Evolutionary conservation across 2,888 invertebrate species (phyloP).

Genomic region (Chaetogeoica ovagalla): DNA sequence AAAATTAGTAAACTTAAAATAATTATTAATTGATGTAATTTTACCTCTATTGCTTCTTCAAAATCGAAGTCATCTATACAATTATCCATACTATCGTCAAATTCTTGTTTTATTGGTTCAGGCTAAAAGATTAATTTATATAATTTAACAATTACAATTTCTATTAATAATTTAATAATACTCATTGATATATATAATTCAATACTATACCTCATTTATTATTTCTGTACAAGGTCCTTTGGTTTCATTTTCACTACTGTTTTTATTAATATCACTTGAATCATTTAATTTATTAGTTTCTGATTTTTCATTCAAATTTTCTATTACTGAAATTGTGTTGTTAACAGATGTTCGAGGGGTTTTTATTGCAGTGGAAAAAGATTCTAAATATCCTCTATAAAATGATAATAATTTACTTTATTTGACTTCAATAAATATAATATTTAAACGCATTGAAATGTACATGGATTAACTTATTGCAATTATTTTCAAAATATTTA

Average conservation of each 20-base stretch:
- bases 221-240: not conserved
- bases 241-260: not conserved
- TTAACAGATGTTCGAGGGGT: not conserved
- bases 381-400: conserved; percentile 52
- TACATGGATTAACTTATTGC: not conserved
- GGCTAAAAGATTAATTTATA: not conserved
- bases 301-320: conserved; percentile 20
- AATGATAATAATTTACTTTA: not conserved
- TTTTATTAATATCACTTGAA: not conserved
- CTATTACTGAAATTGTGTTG: conserved; percentile 59
- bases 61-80: conserved; percentile 47
- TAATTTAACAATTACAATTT: not conserved
- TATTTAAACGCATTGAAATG: not conserved
- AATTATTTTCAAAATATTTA: not conserved
- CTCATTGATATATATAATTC: not conserved
- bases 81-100: conserved; percentile 44
- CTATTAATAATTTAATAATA: not conserved
- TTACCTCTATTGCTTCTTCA: conserved; percentile 45
- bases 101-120: not conserved
- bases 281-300: not conserved
- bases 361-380: conserved; percentile 44
- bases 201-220: conserved; percentile 28
- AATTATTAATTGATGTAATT: not conserved
- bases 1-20: not conserved
- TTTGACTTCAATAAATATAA: not conserved